These are phyloP conservation scores for Jacana jacana DNA, from an alignment of 2,113 vertebrate genomes.

Conservation along the genomic window DNA sequence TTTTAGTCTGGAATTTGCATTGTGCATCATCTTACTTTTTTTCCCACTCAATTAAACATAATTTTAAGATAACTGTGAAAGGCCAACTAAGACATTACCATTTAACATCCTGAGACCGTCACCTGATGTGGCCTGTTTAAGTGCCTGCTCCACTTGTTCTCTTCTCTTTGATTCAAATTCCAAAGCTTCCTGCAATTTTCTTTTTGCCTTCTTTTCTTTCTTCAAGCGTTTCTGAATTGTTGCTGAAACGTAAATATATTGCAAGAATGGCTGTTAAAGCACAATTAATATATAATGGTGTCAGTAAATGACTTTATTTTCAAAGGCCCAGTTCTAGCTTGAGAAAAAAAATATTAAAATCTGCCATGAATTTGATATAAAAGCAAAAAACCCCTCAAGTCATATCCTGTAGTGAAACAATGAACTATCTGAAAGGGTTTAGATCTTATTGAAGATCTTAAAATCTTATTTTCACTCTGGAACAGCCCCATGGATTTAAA, in stretches of 20 bases:
- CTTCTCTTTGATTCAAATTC: conserved; percentile 88
- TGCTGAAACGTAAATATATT: conserved; percentile 67
- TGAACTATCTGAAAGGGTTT: background rate
- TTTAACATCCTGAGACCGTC: conserved; percentile 84
- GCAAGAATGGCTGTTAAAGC: background rate
- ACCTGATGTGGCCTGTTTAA: conserved; percentile 81
- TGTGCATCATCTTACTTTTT: background rate
- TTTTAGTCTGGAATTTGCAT: conserved; percentile 20
- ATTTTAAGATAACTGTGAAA: conserved; percentile 33
- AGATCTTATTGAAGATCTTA: background rate
- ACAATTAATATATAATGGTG: background rate
- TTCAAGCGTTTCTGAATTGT: conserved; percentile 90
- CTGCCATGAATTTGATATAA: background rate
- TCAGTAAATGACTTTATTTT: background rate
- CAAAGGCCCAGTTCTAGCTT: background rate
- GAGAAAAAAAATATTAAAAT: background rate
- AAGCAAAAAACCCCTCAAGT: background rate
- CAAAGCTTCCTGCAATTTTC: conserved; percentile 91
- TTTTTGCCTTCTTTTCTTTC: conserved; percentile 92
- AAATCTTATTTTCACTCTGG: background rate
- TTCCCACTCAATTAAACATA: background rate
- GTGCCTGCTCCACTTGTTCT: conserved; percentile 88
- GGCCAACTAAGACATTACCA: conserved; percentile 72
- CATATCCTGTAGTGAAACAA: background rate
- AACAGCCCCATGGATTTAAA: background rate